A percentile compares a stretch with the other conserved stretches of the same genome.
phyloP scores from a whole-genome alignment of 1,140 invertebrate genomes.

The Potamilus streckersoni region DNA sequence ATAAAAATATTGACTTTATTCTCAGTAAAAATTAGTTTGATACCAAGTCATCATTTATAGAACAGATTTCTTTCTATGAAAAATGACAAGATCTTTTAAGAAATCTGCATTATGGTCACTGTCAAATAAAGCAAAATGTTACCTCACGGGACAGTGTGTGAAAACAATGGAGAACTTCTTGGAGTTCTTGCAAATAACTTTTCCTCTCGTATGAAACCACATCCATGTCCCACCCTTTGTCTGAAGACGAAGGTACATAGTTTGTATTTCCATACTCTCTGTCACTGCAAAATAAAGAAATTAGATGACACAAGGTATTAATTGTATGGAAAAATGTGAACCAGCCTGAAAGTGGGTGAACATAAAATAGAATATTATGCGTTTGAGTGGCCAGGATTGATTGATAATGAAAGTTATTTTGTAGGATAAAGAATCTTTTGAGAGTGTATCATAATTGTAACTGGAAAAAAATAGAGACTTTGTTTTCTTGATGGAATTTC shows the following conservation, averaged over 20 bases:
- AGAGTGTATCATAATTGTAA: too few species aligned
- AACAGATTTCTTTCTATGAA: neutral
- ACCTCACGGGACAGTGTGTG: slow-evolving; percentile 59
- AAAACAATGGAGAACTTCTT: slow-evolving; percentile 61
- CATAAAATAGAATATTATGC: too few species aligned
- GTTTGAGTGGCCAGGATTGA: too few species aligned
- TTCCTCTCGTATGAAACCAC: slow-evolving; percentile 53
- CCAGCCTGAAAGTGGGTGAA: too few species aligned
- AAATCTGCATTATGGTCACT: neutral
- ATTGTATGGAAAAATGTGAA: too few species aligned
- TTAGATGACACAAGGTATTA: neutral
- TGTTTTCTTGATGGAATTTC: too few species aligned
- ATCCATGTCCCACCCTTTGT: slow-evolving; percentile 40
- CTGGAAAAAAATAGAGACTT: too few species aligned
- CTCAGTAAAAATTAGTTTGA: neutral
- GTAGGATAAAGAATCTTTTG: too few species aligned
- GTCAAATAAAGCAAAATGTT: neutral
- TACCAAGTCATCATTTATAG: neutral
- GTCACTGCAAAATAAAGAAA: slow-evolving; percentile 40
- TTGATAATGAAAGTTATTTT: too few species aligned
- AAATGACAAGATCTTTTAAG: too few species aligned
- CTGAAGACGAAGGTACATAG: slow-evolving; percentile 51
- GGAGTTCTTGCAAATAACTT: slow-evolving; percentile 55
- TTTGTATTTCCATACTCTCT: slow-evolving; percentile 52
- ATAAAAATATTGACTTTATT: too few species aligned